Conservation (phyloP, 2,113 vertebrate species). For the Eclectus roratus region DNA sequence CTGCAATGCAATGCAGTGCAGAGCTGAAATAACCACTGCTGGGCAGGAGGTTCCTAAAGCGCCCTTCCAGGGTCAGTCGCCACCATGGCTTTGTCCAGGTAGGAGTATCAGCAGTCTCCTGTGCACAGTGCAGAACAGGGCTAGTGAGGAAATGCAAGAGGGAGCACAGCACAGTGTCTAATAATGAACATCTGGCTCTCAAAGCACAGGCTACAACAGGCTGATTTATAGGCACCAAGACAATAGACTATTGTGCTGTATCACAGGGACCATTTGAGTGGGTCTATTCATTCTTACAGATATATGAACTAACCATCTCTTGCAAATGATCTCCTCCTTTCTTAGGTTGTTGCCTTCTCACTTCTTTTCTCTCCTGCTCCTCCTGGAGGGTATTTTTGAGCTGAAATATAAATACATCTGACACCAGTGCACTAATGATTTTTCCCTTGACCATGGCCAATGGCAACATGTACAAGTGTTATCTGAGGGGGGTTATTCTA, state of each 20-base stretch:
- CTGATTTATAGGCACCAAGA: slow-evolving; percentile 8
- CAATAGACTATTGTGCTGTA: slow-evolving; percentile 46
- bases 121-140: rapidly evolving
- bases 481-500: background rate
- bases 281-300: slow-evolving; percentile 16
- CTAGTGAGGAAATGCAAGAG: background rate
- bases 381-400: background rate
- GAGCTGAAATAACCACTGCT: background rate
- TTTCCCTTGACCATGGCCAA: background rate
- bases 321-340: slow-evolving; percentile 13
- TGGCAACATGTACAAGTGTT: background rate
- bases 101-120: rapidly evolving
- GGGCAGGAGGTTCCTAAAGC: background rate
- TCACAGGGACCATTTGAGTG: background rate
- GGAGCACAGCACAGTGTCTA: slow-evolving; percentile 1
- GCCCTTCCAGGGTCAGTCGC: background rate
- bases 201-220: background rate
- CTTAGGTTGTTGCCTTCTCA: slow-evolving; percentile 6
- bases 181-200: slow-evolving; percentile 38
- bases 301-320: slow-evolving; percentile 1
- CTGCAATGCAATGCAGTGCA: background rate
- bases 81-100: background rate
- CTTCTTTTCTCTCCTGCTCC: slow-evolving; percentile 14
- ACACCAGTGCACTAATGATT: background rate
- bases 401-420: background rate